Percentiles rank a stretch among this genome's conserved stretches.
phyloP scores from a whole-genome alignment of 2,888 invertebrate species.

The Chalcis sispes region DNA sequence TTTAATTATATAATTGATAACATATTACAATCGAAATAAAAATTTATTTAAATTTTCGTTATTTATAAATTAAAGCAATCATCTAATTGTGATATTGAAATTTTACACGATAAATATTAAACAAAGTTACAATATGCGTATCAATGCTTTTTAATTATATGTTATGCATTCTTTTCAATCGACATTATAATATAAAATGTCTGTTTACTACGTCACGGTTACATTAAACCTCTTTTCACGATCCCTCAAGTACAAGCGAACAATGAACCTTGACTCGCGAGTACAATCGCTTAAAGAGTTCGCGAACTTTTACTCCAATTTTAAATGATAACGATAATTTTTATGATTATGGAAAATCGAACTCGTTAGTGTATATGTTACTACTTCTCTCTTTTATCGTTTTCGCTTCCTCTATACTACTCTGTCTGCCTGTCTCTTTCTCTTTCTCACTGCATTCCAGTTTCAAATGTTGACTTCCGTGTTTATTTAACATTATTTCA shows the following conservation, averaged over 20 bases:
- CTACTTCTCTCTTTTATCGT: slow-evolving; percentile 11
- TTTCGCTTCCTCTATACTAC: background rate
- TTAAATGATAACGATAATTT: slow-evolving; percentile 47
- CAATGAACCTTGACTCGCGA: slow-evolving; percentile 56
- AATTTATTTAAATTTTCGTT: no score
- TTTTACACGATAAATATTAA: no score
- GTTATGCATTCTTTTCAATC: no score
- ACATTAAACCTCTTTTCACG: slow-evolving; percentile 8
- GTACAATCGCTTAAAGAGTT: slow-evolving; percentile 26
- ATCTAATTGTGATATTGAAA: no score
- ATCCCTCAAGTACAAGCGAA: slow-evolving; percentile 8
- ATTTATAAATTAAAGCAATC: no score
- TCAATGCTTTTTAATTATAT: no score
- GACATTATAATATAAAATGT: background rate
- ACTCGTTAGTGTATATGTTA: slow-evolving; percentile 14
- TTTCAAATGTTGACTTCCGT: slow-evolving; percentile 23
- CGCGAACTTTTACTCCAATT: slow-evolving; percentile 44
- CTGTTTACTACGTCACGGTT: background rate
- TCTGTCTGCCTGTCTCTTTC: no score
- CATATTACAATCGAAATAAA: no score
- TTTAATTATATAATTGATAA: no score
- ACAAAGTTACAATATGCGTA: no score
- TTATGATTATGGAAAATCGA: slow-evolving; percentile 47
- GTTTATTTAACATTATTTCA: slow-evolving; percentile 10
- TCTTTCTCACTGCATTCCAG: slow-evolving; percentile 10